Conservation (phyloP, 2,888 invertebrate species). For the Geophilus truncorum region DNA sequence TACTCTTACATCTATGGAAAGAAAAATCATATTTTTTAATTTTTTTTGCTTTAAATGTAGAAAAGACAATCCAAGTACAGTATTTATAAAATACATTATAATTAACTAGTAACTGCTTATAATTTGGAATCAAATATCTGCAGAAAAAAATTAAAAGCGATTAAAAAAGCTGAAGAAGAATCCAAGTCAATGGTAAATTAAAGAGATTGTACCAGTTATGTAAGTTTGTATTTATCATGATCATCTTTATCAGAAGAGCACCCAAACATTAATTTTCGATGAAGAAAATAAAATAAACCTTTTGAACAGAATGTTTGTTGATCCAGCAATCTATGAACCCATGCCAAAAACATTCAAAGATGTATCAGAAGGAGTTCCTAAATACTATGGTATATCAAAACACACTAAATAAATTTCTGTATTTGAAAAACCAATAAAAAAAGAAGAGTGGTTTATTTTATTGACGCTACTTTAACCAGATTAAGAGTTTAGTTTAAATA, state of each 20-base stretch:
- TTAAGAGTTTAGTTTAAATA: too few species aligned
- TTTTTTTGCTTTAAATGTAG: not conserved
- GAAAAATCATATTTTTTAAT: too few species aligned
- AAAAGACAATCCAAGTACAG: not conserved
- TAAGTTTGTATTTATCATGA: not conserved
- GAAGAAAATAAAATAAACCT: not conserved
- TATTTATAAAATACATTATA: not conserved
- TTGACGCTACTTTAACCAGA: too few species aligned
- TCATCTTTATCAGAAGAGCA: not conserved
- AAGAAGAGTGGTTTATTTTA: too few species aligned
- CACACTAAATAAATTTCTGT: too few species aligned
- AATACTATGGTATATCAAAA: not conserved
- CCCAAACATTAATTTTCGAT: not conserved
- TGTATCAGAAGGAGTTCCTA: not conserved
- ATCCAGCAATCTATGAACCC: not conserved
- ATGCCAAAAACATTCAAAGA: not conserved
- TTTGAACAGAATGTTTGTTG: not conserved
- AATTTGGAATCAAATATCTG: not conserved
- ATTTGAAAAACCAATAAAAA: too few species aligned
- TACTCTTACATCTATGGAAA: too few species aligned
- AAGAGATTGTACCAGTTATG: not conserved
- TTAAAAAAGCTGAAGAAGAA: too few species aligned
- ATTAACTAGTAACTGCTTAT: not conserved
- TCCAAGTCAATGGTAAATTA: not conserved
- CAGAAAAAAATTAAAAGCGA: too few species aligned